A percentile compares a stretch with the other conserved stretches of the same genome.
phyloP scores from a whole-genome alignment of 2,797 vertebrate species.

The Emys orbicularis region DNA sequence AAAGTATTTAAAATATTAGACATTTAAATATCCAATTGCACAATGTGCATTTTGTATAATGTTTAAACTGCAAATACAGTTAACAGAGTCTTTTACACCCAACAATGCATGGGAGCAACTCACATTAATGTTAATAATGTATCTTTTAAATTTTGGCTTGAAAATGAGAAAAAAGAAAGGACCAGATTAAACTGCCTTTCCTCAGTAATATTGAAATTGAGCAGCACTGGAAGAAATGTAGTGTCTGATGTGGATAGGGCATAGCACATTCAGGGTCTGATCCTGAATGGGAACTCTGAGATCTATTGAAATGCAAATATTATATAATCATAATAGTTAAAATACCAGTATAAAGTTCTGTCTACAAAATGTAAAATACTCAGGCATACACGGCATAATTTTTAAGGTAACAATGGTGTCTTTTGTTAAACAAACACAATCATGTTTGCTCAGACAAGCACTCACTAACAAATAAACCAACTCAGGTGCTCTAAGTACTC shows the following conservation, averaged over 20 bases:
- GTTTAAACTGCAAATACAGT: slow-evolving; percentile 38
- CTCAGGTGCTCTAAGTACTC: not conserved
- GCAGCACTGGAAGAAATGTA: accelerated
- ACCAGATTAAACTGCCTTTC: slow-evolving; percentile 22
- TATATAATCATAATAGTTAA: not conserved
- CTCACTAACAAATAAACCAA: not conserved
- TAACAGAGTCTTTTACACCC: not conserved
- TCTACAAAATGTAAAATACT: not conserved
- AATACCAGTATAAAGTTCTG: not conserved
- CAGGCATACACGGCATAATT: not conserved
- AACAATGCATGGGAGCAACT: not conserved
- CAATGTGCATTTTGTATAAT: slow-evolving; percentile 5
- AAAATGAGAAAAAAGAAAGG: slow-evolving; percentile 25
- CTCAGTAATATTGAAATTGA: not conserved
- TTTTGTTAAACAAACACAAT: not conserved
- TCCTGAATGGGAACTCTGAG: not conserved
- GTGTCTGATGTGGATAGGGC: not conserved
- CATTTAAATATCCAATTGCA: slow-evolving; percentile 34
- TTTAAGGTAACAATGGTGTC: not conserved
- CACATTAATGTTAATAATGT: not conserved
- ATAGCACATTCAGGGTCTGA: accelerated
- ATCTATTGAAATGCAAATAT: not conserved
- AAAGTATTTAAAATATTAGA: not conserved
- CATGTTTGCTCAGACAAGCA: not conserved
- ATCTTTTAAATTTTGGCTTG: slow-evolving; percentile 19